Conservation (phyloP, 1,140 invertebrate genomes). For the Pogonognathellus flavescens region DNA sequence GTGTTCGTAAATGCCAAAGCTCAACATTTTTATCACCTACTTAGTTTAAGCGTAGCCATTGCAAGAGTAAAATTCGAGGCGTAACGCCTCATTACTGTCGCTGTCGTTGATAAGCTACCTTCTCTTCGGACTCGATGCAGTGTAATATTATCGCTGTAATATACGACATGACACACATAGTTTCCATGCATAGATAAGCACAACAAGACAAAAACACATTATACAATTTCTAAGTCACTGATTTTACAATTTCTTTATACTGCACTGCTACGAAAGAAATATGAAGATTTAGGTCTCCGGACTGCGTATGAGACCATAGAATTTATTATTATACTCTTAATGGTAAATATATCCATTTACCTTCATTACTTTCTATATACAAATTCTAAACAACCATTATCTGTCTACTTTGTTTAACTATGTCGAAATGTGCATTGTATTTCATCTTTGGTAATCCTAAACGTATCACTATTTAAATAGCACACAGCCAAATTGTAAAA, state of each 20-base stretch:
- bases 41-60: conserved; percentile 58
- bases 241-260: not conserved
- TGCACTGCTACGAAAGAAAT: not conserved
- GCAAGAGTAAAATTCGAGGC: conserved; percentile 56
- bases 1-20: conserved; percentile 57
- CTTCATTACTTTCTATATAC: conserved; percentile 3
- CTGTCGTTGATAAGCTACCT: conserved; percentile 35
- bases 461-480: conserved; percentile 4
- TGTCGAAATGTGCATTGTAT: not conserved
- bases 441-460: conserved; percentile 39
- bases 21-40: conserved; percentile 63
- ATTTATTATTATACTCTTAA: not conserved
- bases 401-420: too few species aligned
- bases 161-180: conserved; percentile 30
- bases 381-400: not conserved
- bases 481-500: conserved; percentile 22
- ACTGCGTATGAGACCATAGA: too few species aligned
- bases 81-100: conserved; percentile 62
- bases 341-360: conserved; percentile 4
- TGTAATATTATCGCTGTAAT: conserved; percentile 28
- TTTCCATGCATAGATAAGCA: conserved; percentile 26
- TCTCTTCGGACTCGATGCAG: not conserved
- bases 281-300: not conserved
- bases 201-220: not conserved
- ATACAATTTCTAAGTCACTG: conserved; percentile 9